These are phyloP conservation scores for Coptodon bakossiorum DNA, from an alignment of 2,113 vertebrate genomes.

Conservation along the genomic window DNA sequence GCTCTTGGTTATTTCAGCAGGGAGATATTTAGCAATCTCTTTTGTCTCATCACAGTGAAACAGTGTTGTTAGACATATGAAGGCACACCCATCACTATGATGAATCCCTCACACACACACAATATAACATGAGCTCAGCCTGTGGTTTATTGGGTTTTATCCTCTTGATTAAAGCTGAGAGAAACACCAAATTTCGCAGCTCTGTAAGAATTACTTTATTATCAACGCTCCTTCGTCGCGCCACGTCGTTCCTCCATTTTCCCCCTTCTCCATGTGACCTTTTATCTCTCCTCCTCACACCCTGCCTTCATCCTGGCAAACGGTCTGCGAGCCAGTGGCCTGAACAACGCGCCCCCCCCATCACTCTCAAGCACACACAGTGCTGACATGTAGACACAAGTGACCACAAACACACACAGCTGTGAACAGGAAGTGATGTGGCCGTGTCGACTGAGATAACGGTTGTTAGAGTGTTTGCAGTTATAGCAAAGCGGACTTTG, in stretches of 20 bases:
- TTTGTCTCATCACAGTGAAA: neutral
- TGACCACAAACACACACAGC: neutral
- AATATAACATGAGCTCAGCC: neutral
- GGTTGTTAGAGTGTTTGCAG: conserved; percentile 12
- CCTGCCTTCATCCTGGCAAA: neutral
- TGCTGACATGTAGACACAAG: neutral
- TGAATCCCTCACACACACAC: neutral
- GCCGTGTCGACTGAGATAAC: conserved; percentile 23
- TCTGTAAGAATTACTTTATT: neutral
- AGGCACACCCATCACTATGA: neutral
- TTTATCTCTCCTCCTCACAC: neutral
- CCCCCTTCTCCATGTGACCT: neutral
- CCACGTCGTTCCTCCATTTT: neutral
- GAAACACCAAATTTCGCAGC: neutral
- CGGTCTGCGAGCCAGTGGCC: neutral
- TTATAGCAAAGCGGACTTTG: conserved; percentile 6
- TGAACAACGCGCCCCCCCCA: neutral
- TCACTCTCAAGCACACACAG: neutral
- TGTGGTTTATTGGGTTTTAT: neutral
- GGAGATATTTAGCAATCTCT: neutral
- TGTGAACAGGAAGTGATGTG: conserved; percentile 59
- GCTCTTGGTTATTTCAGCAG: neutral
- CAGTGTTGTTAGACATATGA: neutral
- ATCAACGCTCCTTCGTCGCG: neutral
- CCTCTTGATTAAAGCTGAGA: neutral